These are phyloP conservation scores for Gortyna flavago DNA, from an alignment of 2,888 invertebrate species.

Conservation along the genomic window DNA sequence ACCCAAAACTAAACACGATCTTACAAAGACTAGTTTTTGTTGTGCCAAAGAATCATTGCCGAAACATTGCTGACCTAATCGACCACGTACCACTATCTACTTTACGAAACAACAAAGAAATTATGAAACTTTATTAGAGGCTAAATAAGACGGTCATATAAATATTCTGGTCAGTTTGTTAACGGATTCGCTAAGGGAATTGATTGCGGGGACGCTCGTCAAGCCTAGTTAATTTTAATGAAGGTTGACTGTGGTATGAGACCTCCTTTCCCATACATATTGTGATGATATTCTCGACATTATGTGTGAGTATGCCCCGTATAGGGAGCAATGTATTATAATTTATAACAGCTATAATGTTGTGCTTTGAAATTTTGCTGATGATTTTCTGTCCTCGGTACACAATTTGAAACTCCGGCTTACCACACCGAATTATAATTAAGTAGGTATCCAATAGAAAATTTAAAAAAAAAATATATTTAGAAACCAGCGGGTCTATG, in stretches of 20 bases:
- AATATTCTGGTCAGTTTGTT: constrained; percentile 60
- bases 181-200: constrained; percentile 51
- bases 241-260: constrained; percentile 34
- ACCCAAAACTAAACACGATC: not conserved
- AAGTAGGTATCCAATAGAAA: not conserved
- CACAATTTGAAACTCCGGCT: not conserved
- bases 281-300: constrained; percentile 25
- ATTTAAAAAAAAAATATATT: not conserved
- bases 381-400: not conserved
- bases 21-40: constrained; percentile 3
- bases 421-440: not conserved
- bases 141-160: constrained; percentile 47
- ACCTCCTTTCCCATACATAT: constrained; percentile 21
- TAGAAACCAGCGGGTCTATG: not conserved
- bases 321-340: constrained; percentile 11
- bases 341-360: constrained; percentile 21
- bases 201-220: constrained; percentile 56
- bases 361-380: not conserved
- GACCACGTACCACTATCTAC: constrained; percentile 28
- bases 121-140: constrained; percentile 44
- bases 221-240: constrained; percentile 62
- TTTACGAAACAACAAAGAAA: constrained; percentile 49
- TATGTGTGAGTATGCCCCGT: constrained; percentile 1
- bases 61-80: constrained; percentile 12
- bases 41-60: not conserved